Evolutionary conservation across 1,140 invertebrate species (phyloP).

Genomic region (Penaeus indicus): DNA sequence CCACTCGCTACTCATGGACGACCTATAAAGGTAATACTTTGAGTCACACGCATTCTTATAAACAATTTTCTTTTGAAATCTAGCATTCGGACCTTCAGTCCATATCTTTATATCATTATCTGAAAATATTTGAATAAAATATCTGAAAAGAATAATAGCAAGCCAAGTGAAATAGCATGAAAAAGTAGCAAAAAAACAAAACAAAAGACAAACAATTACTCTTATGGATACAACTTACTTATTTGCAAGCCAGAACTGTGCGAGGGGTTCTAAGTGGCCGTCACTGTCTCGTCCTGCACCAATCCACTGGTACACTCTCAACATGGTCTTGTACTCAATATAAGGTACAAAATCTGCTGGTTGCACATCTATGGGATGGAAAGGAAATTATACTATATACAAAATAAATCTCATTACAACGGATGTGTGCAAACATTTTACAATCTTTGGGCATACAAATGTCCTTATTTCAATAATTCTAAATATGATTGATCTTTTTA

Average conservation of each 20-base stretch:
- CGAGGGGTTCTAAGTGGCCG: conserved; percentile 81
- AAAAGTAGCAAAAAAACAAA: conserved; percentile 62
- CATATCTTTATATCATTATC: neutral
- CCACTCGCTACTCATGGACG: conserved; percentile 53
- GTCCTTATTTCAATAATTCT: too few relatives aligned
- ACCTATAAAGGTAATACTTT: conserved; percentile 18
- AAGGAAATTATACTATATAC: neutral
- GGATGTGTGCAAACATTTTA: too few relatives aligned
- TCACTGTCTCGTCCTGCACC: conserved; percentile 94
- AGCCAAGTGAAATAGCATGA: neutral
- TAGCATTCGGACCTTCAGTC: neutral
- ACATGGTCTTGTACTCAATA: conserved; percentile 85
- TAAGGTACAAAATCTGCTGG: conserved; percentile 94
- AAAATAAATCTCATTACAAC: neutral
- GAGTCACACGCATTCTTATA: neutral
- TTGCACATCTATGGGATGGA: conserved; percentile 73
- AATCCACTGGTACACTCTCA: conserved; percentile 90
- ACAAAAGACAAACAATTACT: neutral
- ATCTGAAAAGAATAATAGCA: neutral
- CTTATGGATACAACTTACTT: conserved; percentile 69
- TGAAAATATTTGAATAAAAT: too few relatives aligned
- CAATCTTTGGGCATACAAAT: too few relatives aligned
- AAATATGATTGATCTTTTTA: too few relatives aligned
- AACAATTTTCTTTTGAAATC: neutral
- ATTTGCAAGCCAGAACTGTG: conserved; percentile 81